A percentile compares a stretch with the other conserved stretches of the same genome.
Conservation (phyloP, 2,797 vertebrate genomes). For the Varecia variegata region DNA sequence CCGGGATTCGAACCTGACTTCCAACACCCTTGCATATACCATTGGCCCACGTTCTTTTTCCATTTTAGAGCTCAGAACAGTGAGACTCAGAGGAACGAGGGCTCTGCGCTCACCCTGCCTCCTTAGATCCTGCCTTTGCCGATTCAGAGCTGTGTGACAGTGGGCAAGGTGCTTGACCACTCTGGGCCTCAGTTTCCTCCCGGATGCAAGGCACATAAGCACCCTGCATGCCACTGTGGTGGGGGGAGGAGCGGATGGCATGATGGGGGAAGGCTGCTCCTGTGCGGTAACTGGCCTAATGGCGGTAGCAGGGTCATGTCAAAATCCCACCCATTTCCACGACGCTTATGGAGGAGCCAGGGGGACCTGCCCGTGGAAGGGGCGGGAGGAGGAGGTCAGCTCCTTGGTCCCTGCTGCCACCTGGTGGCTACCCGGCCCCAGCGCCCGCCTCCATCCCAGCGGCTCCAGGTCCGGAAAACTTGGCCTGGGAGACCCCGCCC, state of each 20-base stretch:
- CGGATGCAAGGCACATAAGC: background rate
- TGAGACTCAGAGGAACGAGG: background rate
- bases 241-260: background rate
- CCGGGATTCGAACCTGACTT: background rate
- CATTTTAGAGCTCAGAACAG: background rate
- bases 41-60: accelerated
- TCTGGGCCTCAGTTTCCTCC: background rate
- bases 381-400: background rate
- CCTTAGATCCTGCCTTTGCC: background rate
- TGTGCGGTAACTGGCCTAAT: background rate
- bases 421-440: conserved; percentile 12
- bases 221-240: background rate
- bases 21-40: too few species aligned
- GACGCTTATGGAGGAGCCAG: accelerated
- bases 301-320: background rate
- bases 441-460: background rate
- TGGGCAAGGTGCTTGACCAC: background rate
- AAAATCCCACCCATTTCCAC: background rate
- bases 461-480: background rate
- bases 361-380: accelerated
- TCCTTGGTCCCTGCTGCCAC: conserved; percentile 51
- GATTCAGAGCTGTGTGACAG: background rate
- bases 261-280: background rate
- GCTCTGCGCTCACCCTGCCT: background rate
- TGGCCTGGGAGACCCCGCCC: background rate